These are phyloP conservation scores for Turnix velox DNA, from an alignment of 2,113 vertebrate genomes.

Conservation along the genomic window DNA sequence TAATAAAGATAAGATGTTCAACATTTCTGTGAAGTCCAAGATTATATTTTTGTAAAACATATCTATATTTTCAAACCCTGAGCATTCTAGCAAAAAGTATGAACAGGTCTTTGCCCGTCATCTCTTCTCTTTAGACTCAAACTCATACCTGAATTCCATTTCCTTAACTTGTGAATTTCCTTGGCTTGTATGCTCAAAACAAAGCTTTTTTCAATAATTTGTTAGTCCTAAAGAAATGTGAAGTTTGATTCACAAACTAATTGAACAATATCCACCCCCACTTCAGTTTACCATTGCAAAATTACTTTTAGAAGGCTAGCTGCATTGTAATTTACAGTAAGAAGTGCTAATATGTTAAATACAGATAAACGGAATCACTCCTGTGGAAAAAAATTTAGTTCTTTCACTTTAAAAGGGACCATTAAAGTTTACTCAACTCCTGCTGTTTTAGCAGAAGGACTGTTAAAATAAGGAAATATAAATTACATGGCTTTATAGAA, in stretches of 20 bases:
- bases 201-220: not conserved
- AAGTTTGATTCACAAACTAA: not conserved
- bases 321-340: not conserved
- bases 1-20: not conserved
- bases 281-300: not conserved
- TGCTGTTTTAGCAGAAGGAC: not conserved
- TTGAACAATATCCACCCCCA: not conserved
- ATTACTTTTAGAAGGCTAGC: not conserved
- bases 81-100: not conserved
- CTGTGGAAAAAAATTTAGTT: not conserved
- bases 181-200: not conserved
- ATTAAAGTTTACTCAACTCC: constrained; percentile 12
- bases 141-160: not conserved
- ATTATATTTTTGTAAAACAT: not conserved
- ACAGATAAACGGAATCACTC: constrained; percentile 13
- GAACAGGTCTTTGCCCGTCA: not conserved
- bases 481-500: not conserved
- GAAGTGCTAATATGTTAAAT: not conserved
- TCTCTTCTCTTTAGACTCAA: not conserved
- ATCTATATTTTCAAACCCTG: not conserved
- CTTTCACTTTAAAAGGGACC: constrained; percentile 34
- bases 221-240: not conserved
- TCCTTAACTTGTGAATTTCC: not conserved
- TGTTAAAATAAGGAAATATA: not conserved
- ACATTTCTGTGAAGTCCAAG: not conserved